Evolutionary conservation across 2,797 vertebrate species (phyloP), one percentile per base, ranked within the genome.

Genomic region (Argya squamiceps): DNA sequence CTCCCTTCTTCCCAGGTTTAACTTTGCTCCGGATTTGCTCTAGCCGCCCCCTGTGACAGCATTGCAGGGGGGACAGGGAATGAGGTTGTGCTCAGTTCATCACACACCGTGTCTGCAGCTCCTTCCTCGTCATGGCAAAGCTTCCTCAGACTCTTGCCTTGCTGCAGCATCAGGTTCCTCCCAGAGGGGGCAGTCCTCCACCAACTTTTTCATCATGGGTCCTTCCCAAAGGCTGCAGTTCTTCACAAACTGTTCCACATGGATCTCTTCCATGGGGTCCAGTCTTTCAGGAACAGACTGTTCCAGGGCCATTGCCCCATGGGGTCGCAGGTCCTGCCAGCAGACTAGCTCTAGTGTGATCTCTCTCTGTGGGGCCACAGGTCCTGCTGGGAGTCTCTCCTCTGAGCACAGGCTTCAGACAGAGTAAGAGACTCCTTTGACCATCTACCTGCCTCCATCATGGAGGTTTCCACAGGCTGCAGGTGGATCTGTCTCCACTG

Each of bases 81-180:
- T 21, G 15, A 32, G 8, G 1, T 15, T 30, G 52, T 74, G 29
- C 29, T 52, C 23, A 30, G 27, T 49, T 63, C 9, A 36, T 49
- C 11, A 27, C 15, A 17, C 10, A 16, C 21, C 20, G 16, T 80
- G 20, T 65, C 18, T 71, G 20, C 7, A 6, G 3, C 20, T 74
- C 46, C 21, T 46, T 73, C 8, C 18, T 39, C 1, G 2, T 46
- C 24, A 9, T 2, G 8, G 10, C 4, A 10, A 22, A 15, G 17
- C 7, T 67, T 74, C 47, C 26, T 67, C 46, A 27, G 10, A 4
- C 46, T 53, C 59, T 52, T 24, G 8, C 12, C 29, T 21, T 59
- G 18, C 24, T 65, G 10, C 29, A 50, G 24, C n/a, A 34, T 19
- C 1, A 0, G 9, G 7, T 59, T 12, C 13, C 8, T 67, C 17